Evolutionary conservation across 2,888 invertebrate species (phyloP), one percentile per base, ranked within the genome.

Genomic region (Tetrapedia diversipes): DNA sequence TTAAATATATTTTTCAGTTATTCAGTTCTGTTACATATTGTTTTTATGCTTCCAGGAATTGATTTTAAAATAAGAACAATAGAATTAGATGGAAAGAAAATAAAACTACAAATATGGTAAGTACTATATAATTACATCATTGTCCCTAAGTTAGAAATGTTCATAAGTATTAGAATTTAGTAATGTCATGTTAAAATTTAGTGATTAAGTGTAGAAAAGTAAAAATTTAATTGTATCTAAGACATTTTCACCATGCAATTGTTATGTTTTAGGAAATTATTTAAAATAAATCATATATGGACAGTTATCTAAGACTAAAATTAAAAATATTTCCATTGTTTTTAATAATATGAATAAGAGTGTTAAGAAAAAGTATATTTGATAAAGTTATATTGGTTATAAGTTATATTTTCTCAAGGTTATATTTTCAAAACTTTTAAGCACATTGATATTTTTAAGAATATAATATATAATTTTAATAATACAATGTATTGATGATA

Each of bases 11-110:
- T 49, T 49, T 32, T 47, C 16, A 19, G 16, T 7, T 11, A 43
- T 41, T 19, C 2, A 45, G 47, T 57, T 57, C 41, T 24, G n/a
- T 54, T 56, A 41, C 19, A 59, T 24, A 24, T 24, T 61, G 51
- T 8, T 56, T 77, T 60, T 16, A 51, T 67, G 51, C 59, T 78
- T 63, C 16, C 34, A 64, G 64, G 67, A 76, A 61, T 99, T 92
- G 99, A 99, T 94, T 99, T 99, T 93, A 99, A 99, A 95, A 99
- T 99, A 92, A 96, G 98, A 93, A 99, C 98, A 90, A 98, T 99
- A 93, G 99, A 99, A 93, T 94, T 99, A 91, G 98, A 98, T 92
- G 98, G 98, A 66, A 99, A 99, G 93, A 98, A 98, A 95, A 98
- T 99, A 79, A 99, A 99, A 94, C 94, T 99, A 92, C 99, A 99